Conservation (phyloP, 2,113 vertebrate genomes). For the Corydoras maculifer region DNA sequence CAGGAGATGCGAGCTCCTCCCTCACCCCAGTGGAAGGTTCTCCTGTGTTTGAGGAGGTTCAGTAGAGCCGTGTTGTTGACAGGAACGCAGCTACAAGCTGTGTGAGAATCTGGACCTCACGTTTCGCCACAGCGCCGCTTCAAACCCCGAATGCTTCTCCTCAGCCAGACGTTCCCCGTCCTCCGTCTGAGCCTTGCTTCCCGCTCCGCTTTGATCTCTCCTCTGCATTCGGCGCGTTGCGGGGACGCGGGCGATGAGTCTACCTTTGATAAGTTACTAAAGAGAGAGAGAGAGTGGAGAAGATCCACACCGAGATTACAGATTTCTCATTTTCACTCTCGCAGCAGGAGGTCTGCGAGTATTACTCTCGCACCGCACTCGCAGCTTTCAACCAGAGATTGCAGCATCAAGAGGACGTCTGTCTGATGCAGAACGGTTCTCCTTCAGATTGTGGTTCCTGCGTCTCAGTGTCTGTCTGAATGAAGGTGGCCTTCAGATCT, state of each 20-base stretch:
- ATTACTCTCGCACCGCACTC: conserved; percentile 75
- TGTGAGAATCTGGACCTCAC: too few relatives aligned
- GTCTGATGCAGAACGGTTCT: conserved; percentile 4
- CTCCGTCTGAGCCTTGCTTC: background rate
- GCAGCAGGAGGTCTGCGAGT: conserved; percentile 89
- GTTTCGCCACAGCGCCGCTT: too few relatives aligned
- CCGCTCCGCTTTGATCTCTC: background rate
- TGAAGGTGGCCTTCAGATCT: too few relatives aligned
- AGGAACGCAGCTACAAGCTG: too few relatives aligned
- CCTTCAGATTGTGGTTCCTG: background rate
- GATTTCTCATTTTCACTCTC: conserved; percentile 91
- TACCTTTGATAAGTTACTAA: conserved; percentile 24
- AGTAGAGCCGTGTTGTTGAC: too few relatives aligned
- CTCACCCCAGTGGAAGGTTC: too few relatives aligned
- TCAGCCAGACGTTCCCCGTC: background rate
- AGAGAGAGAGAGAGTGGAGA: background rate
- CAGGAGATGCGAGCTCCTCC: too few relatives aligned
- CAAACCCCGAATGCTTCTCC: background rate
- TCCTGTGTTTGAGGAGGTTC: too few relatives aligned
- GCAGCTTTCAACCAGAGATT: conserved; percentile 78
- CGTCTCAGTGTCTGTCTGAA: too few relatives aligned
- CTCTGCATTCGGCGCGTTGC: background rate
- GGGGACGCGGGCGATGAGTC: background rate
- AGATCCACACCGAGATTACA: conserved; percentile 31
- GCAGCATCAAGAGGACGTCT: background rate